phyloP scores from a whole-genome alignment of 2,888 invertebrate genomes.

The Drosophila kambysellisi region DNA sequence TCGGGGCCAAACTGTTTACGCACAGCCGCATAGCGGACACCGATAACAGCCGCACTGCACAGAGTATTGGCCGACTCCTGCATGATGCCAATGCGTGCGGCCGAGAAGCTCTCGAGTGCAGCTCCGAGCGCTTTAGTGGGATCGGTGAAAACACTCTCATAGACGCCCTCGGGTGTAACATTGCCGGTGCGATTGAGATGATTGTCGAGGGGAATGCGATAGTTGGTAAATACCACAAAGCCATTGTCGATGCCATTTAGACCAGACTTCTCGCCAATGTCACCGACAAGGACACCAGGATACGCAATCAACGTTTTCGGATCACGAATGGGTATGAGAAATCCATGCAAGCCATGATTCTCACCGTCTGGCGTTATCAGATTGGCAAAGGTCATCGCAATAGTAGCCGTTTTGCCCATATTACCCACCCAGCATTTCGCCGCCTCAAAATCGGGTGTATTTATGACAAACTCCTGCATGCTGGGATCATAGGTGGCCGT shows the following conservation, averaged over 20 bases:
- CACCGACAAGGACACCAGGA: slow-evolving; percentile 94
- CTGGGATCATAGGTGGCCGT: slow-evolving; percentile 93
- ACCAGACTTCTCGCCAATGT: slow-evolving; percentile 97
- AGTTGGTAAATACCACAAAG: slow-evolving; percentile 94
- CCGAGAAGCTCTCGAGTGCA: slow-evolving; percentile 93
- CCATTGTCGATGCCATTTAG: slow-evolving; percentile 97
- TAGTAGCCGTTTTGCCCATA: slow-evolving; percentile 94
- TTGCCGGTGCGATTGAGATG: slow-evolving; percentile 95
- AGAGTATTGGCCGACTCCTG: slow-evolving; percentile 86
- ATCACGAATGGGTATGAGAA: slow-evolving; percentile 94
- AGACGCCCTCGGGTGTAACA: slow-evolving; percentile 94
- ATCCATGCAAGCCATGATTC: slow-evolving; percentile 94
- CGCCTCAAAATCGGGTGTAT: slow-evolving; percentile 97
- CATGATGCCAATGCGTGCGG: slow-evolving; percentile 92
- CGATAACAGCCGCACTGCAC: slow-evolving; percentile 89
- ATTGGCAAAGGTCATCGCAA: slow-evolving; percentile 95
- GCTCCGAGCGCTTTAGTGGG: slow-evolving; percentile 94
- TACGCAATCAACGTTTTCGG: slow-evolving; percentile 91
- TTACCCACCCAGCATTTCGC: slow-evolving; percentile 99
- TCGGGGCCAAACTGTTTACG: slow-evolving; percentile 92
- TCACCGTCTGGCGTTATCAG: slow-evolving; percentile 91
- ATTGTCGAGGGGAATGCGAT: slow-evolving; percentile 93
- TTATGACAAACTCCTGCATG: slow-evolving; percentile 92
- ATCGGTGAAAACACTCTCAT: slow-evolving; percentile 95
- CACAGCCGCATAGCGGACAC: slow-evolving; percentile 91